These are phyloP conservation scores for Triplophysa bombifrons DNA, from an alignment of 2,797 vertebrate genomes.

Conservation along the genomic window DNA sequence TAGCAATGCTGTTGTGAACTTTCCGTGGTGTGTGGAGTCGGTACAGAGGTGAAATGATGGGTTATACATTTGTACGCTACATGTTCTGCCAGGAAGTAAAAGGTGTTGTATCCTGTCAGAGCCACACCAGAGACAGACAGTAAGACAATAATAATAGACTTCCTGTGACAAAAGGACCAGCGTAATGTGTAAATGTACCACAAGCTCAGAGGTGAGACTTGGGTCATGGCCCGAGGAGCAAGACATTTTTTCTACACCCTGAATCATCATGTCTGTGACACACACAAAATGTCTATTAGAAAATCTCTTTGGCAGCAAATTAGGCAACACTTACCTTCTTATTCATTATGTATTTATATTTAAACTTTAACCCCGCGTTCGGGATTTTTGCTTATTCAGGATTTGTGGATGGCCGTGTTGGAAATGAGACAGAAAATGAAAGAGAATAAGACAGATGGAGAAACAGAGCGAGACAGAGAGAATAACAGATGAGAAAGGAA, in stretches of 20 bases:
- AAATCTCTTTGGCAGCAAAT: slow-evolving; percentile 1
- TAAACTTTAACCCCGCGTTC: neutral
- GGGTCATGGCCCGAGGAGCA: slow-evolving; percentile 48
- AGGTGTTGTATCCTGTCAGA: slow-evolving; percentile 40
- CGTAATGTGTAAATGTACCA: slow-evolving; percentile 30
- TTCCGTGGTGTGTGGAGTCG: no score
- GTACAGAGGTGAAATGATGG: neutral
- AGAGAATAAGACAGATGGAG: slow-evolving; percentile 1
- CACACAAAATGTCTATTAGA: neutral
- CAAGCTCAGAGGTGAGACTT: slow-evolving; percentile 33
- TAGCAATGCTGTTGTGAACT: no score
- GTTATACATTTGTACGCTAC: neutral
- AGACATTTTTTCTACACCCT: slow-evolving; percentile 22
- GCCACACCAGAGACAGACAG: slow-evolving; percentile 27
- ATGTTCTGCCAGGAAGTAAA: slow-evolving; percentile 46
- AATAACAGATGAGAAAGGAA: slow-evolving; percentile 50
- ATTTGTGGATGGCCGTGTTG: neutral
- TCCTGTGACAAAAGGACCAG: slow-evolving; percentile 45
- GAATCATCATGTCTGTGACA: slow-evolving; percentile 22
- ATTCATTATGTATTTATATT: slow-evolving; percentile 9
- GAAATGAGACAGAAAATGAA: slow-evolving; percentile 12
- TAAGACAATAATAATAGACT: slow-evolving; percentile 40
- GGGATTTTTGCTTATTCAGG: slow-evolving; percentile 29
- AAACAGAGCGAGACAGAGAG: slow-evolving; percentile 38
- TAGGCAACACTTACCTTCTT: neutral